A percentile compares a stretch with the other conserved stretches of the same genome.
These are phyloP conservation scores for Diadema setosum DNA, from an alignment of 35 echinoderm and acorn worm species.

Conservation along the genomic window DNA sequence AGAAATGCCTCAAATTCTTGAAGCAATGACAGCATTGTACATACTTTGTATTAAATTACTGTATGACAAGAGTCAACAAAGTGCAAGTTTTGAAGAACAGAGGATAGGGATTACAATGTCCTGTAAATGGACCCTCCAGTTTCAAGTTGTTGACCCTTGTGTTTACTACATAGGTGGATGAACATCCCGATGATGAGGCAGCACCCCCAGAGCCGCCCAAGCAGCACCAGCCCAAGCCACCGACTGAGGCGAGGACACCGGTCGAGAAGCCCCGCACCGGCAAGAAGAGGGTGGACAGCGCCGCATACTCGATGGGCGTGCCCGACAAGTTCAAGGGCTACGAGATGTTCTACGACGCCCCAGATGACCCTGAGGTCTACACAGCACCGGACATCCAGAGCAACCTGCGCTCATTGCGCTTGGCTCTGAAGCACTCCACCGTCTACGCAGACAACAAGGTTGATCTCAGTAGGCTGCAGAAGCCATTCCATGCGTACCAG, in stretches of 20 bases:
- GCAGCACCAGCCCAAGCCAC: background rate
- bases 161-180: constrained; percentile 62
- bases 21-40: too few relatives aligned
- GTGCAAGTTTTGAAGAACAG: too few relatives aligned
- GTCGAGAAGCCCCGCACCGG: background rate
- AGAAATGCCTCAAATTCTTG: too few relatives aligned
- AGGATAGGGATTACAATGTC: background rate
- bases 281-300: constrained; percentile 56
- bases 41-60: too few relatives aligned
- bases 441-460: constrained; percentile 70
- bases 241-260: background rate
- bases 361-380: constrained; percentile 60
- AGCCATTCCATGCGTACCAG: constrained; percentile 88
- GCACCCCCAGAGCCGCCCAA: background rate
- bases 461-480: constrained; percentile 75
- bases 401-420: constrained; percentile 72
- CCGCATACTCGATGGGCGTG: constrained; percentile 61
- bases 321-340: constrained; percentile 90
- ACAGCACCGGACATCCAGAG: constrained; percentile 77
- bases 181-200: constrained; percentile 57
- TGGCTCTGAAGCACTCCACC: constrained; percentile 71
- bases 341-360: constrained; percentile 75
- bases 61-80: too few relatives aligned
- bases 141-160: constrained; percentile 55
- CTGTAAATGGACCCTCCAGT: constrained; percentile 77